phyloP scores from a whole-genome alignment of 2,113 vertebrate genomes.

The Accipiter cooperii region DNA sequence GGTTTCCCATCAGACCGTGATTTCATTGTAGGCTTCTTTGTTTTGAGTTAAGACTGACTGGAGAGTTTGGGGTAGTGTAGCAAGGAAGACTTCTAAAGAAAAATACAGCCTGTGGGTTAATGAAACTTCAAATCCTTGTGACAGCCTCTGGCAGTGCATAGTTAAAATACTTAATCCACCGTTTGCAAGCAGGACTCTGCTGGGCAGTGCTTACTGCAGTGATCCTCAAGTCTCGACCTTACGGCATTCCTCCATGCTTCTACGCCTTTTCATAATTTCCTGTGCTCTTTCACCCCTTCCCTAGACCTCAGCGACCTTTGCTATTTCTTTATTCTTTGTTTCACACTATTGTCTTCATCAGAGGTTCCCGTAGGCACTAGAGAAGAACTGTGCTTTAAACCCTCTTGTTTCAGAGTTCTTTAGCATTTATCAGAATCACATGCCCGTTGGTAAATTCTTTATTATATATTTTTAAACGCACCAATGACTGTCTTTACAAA shows the following conservation, averaged over 20 bases:
- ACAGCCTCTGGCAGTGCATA: not conserved
- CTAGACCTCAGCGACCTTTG: not conserved
- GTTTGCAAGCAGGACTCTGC: not conserved
- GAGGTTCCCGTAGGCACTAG: not conserved
- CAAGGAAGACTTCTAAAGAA: not conserved
- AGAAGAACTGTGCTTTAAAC: not conserved
- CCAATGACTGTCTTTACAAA: not conserved
- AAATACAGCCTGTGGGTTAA: not conserved
- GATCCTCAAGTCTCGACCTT: not conserved
- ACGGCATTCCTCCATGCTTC: not conserved
- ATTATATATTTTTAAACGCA: fast-evolving
- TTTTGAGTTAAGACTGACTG: not conserved
- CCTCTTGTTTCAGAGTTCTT: not conserved
- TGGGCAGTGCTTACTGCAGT: not conserved
- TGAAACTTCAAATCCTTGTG: not conserved
- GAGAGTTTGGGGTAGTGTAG: not conserved
- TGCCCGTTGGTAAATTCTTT: not conserved
- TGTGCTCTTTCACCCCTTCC: not conserved
- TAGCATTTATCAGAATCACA: not conserved
- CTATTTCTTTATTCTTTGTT: not conserved
- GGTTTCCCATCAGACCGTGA: fast-evolving
- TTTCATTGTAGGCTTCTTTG: not conserved
- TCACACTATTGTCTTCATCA: not conserved
- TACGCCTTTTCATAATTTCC: not conserved
- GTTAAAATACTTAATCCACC: not conserved